phyloP scores from a whole-genome alignment of 2,113 vertebrate genomes.

The Callaeas wilsoni region DNA sequence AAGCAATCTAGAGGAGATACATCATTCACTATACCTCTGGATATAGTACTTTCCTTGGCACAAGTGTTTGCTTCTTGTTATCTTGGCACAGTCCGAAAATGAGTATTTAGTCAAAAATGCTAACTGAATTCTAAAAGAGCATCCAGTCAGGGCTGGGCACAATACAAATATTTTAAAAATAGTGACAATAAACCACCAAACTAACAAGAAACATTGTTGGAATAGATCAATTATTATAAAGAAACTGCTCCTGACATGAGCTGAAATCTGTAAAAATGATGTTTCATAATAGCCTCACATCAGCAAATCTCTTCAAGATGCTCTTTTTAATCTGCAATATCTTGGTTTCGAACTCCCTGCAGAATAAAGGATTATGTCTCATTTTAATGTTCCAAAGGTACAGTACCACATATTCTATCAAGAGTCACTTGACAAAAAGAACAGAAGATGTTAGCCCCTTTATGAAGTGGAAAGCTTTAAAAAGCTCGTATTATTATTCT shows the following conservation, averaged over 20 bases:
- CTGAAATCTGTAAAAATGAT: neutral
- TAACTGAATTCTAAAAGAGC: neutral
- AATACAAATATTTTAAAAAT: neutral
- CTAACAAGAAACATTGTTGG: neutral
- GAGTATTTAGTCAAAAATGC: neutral
- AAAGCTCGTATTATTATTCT: constrained; percentile 36
- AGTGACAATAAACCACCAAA: neutral
- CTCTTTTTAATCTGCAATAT: neutral
- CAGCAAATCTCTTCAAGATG: constrained; percentile 31
- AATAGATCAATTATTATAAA: neutral
- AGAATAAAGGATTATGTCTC: neutral
- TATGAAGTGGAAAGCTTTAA: neutral
- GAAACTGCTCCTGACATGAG: neutral
- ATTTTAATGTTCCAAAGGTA: constrained; percentile 1
- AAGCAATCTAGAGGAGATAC: neutral
- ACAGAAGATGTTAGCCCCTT: neutral
- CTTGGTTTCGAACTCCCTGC: constrained; percentile 3
- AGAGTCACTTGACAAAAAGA: constrained; percentile 7
- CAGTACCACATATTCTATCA: neutral
- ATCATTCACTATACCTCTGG: neutral
- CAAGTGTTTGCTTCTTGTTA: neutral
- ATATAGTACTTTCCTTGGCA: neutral
- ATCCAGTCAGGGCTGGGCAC: neutral
- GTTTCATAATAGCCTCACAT: neutral
- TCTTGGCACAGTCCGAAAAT: neutral